Base-by-base conservation (phyloP, 2,113 vertebrate genomes). In the Prunella fulvescens region DNA sequence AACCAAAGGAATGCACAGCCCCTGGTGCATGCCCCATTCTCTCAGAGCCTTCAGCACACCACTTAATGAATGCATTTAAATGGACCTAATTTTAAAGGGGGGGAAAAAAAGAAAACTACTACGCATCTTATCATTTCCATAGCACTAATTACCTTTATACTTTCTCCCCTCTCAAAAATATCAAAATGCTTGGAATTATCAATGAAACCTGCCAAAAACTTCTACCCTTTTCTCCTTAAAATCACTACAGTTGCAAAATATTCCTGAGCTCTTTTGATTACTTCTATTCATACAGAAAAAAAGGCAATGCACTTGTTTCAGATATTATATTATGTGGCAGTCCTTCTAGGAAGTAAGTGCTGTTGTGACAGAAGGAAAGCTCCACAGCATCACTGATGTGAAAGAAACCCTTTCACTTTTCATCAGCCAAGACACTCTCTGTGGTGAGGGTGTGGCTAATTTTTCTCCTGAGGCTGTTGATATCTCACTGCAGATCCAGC, bases 311-410 rank as follows among this genome's bases (percentile, higher is more conserved):
- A 37, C 60, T 96, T 83, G n/a, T 67, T 95, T 93, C 94, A 60
- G 76, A 31, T 65, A 94, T 31, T 95, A n/a, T 19, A 65, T 82
- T 93, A 80, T n/a, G 48, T 6, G 17, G 39, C 85, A 93, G 85
- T 78, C 80, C 81, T 88, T 81, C 91, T 64, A 60, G 74, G 61
- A 86, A 37, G 80, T 81, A 84, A 92, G 92, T 88, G 88, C 53
- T 92, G 80, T 92, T 96, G 95, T 93, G 93, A 92, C 90, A 93
- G 88, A 62, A 92, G 71, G 37, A 92, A 74, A 94, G 86, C 93
- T 96, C 88, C 69, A 56, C 57, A 78, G 72, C 80, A 81, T 53
- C 80, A 81, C 40, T 79, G 69, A 95, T 79, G 53, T 88, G 82
- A 94, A 96, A 95, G 80, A 84, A 83, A 94, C 16, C 53, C 22